Base-by-base conservation (phyloP, 2,113 vertebrate genomes). In the Cochlearius cochlearius region DNA sequence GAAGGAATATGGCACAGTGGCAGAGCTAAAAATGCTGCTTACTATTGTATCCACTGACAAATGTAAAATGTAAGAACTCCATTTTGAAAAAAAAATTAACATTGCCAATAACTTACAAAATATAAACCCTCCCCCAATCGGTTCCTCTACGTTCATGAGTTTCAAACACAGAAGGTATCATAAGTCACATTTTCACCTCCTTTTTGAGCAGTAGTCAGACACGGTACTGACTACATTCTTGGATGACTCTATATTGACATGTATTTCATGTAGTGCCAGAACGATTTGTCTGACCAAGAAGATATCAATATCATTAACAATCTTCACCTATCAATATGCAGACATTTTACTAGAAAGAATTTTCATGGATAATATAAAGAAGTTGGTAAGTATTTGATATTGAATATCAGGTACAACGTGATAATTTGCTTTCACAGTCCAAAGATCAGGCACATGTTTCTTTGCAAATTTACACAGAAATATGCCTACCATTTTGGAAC, bases 1-100 rank as follows among this genome's bases (percentile, higher is more conserved):
- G 23, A 68, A 89, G 32, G 34, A 74, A 53, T 43, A 75, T 21
- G 0, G 0, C 52, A 55, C 13, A 49, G 12, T 26, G 12, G 22
- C 39, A 92, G 32, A 77, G 26, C 32, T 1, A 2, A 94, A 90
- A 92, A 55, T 25, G 10, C 18, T 38, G 72, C 38, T 75, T 11
- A 60, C 17, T 55, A 41, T 39, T 88, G n/a, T 41, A 19, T n/a
- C 32, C 68, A 63, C 20, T 39, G 50, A 74, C 25, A 69, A 86
- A 68, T 11, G 5, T 21, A 78, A 94, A 93, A 67, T 43, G 86
- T 4, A 86, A 47, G 18, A 79, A 59, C 5, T 58, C 22, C 16
- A 50, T 59, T 87, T 86, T 41, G 41, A 69, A 68, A 92, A 68
- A 67, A 92, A 90, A 83, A 71, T 39, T 75, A 77, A 43, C 18